Conservation (phyloP, 2,888 invertebrate species). For the Tricholauxania praeusta region DNA sequence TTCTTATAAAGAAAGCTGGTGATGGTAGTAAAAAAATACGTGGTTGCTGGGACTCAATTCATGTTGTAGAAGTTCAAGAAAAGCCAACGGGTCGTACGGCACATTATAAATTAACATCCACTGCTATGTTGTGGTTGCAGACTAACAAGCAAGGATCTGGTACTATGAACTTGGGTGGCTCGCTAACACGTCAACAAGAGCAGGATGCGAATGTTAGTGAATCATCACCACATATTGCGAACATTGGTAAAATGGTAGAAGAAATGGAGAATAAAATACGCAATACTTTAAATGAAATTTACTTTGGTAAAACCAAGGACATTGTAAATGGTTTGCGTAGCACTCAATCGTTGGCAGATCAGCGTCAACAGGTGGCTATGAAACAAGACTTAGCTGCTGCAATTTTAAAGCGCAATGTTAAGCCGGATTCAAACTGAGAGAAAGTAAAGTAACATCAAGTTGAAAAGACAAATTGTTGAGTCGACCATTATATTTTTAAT, state of each 20-base stretch:
- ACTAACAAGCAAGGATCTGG: conserved; percentile 97
- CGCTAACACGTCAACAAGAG: conserved; percentile 96
- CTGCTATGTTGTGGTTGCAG: conserved; percentile 99
- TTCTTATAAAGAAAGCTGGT: conserved; percentile 98
- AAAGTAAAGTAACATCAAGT: neutral
- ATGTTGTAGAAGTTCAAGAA: conserved; percentile 98
- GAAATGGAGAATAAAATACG: conserved; percentile 99
- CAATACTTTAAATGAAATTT: conserved; percentile 97
- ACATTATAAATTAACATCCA: conserved; percentile 98
- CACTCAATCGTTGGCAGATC: conserved; percentile 86
- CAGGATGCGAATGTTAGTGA: conserved; percentile 92
- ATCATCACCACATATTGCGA: conserved; percentile 96
- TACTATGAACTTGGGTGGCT: conserved; percentile 99
- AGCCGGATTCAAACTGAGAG: conserved; percentile 68
- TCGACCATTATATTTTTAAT: no score
- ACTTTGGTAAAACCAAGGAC: conserved; percentile 99
- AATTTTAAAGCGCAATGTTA: conserved; percentile 84
- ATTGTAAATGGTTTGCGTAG: conserved; percentile 93
- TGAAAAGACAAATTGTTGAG: no score
- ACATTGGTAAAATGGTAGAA: conserved; percentile 98
- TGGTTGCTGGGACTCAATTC: conserved; percentile 99
- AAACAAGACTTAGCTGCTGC: conserved; percentile 88
- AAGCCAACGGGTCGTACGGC: conserved; percentile 94
- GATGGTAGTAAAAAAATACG: conserved; percentile 99
- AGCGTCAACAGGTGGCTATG: conserved; percentile 84